phyloP scores from a whole-genome alignment of 1,140 invertebrate species.

The Drosophila sturtevanti region DNA sequence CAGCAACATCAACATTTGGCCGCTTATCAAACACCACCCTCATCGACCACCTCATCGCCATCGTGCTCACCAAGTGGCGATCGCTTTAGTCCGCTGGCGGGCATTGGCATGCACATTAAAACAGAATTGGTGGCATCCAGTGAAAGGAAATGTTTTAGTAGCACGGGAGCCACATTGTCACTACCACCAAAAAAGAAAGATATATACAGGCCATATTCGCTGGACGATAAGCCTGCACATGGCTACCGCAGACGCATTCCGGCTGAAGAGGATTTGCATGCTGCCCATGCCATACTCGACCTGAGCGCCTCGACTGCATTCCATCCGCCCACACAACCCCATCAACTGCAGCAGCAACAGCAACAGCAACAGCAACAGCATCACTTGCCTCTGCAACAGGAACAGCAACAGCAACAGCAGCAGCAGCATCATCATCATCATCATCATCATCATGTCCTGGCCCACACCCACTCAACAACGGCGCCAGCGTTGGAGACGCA shows the following conservation, averaged over 20 bases:
- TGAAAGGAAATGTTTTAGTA: constrained; percentile 88
- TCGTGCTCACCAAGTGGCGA: constrained; percentile 71
- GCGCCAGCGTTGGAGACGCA: constrained; percentile 50
- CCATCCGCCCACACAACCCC: constrained; percentile 84
- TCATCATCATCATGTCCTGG: constrained; percentile 60
- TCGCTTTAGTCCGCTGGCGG: constrained; percentile 59
- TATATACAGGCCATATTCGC: constrained; percentile 92
- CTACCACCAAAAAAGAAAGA: constrained; percentile 94
- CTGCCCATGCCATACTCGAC: constrained; percentile 93
- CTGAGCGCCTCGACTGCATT: constrained; percentile 92
- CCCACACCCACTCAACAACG: constrained; percentile 51
- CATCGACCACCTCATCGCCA: constrained; percentile 76
- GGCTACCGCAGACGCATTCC: constrained; percentile 85
- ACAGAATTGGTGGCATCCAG: constrained; percentile 61
- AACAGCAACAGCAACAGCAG: constrained; percentile 42
- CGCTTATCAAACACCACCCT: constrained; percentile 78
- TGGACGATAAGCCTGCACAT: constrained; percentile 86
- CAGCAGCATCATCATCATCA: constrained; percentile 67
- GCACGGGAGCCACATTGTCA: constrained; percentile 90
- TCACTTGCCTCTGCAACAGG: constrained; percentile 17
- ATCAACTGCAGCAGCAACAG: constrained; percentile 72
- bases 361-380: constrained; percentile 70
- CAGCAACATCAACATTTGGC: constrained; percentile 48
- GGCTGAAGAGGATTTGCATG: constrained; percentile 90
- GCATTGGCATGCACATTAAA: constrained; percentile 55